Conservation (phyloP, 2,113 vertebrate species). For the Dasypus novemcinctus region DNA sequence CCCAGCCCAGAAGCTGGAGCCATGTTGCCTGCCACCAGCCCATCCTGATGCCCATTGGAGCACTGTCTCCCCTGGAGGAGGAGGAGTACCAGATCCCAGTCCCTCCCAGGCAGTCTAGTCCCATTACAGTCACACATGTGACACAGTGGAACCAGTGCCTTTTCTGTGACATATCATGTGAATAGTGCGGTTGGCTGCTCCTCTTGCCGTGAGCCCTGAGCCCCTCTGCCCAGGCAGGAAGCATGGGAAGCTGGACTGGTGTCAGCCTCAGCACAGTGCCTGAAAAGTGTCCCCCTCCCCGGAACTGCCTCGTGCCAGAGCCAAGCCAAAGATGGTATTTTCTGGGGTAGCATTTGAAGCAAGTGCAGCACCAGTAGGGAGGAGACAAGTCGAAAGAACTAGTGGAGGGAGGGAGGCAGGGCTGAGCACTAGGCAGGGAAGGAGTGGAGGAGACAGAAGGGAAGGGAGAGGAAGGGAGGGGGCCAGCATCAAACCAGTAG, state of each 20-base stretch:
- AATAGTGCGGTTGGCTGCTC: neutral
- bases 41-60: neutral
- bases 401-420: neutral
- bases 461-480: neutral
- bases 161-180: neutral
- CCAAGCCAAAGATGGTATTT: neutral
- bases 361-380: neutral
- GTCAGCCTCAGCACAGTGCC: neutral
- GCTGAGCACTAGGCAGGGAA: neutral
- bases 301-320: neutral
- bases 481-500: neutral
- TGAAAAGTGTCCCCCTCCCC: neutral
- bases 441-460: neutral
- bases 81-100: neutral
- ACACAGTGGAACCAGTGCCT: neutral
- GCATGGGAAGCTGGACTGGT: neutral
- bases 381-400: neutral
- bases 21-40: neutral
- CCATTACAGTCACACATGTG: neutral
- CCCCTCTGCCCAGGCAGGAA: neutral
- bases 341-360: neutral
- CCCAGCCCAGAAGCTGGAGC: neutral
- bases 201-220: neutral
- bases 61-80: neutral
- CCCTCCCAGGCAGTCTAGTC: neutral